These are phyloP conservation scores for Bos indicus DNA, from an alignment of 2,113 vertebrate species.

Conservation along the genomic window DNA sequence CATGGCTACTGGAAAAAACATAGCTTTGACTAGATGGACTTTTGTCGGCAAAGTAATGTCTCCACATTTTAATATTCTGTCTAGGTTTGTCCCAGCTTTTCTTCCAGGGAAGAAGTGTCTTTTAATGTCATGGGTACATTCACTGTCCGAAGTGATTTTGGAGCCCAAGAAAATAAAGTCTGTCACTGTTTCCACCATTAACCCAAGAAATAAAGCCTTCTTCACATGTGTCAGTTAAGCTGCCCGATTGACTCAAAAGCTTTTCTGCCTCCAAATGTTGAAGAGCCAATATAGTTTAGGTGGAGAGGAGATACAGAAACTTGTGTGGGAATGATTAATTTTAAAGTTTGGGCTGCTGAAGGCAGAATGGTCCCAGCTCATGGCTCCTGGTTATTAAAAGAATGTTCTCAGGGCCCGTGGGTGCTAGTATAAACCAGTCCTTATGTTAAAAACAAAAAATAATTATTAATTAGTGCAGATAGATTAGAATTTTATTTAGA, in stretches of 20 bases:
- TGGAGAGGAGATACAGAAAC: neutral
- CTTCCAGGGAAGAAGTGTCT: neutral
- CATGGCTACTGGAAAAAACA: neutral
- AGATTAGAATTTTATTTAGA: constrained; percentile 12
- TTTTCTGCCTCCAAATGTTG: neutral
- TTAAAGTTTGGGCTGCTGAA: neutral
- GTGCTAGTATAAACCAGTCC: neutral
- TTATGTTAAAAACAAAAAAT: neutral
- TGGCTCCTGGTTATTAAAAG: neutral
- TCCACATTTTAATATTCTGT: neutral
- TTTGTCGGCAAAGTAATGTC: neutral
- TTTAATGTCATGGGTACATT: neutral
- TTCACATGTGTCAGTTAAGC: neutral
- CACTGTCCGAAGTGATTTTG: neutral
- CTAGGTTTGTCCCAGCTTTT: neutral
- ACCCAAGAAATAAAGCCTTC: neutral
- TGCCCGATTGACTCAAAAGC: neutral
- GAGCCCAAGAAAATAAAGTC: neutral
- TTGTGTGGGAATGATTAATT: neutral
- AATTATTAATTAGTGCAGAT: neutral
- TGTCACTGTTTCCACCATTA: neutral
- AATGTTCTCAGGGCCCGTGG: neutral
- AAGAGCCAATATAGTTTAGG: neutral
- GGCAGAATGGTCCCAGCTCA: neutral
- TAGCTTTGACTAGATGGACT: neutral